Evolutionary conservation across 2,113 vertebrate genomes (phyloP).

Genomic region (Gopherus flavomarginatus): DNA sequence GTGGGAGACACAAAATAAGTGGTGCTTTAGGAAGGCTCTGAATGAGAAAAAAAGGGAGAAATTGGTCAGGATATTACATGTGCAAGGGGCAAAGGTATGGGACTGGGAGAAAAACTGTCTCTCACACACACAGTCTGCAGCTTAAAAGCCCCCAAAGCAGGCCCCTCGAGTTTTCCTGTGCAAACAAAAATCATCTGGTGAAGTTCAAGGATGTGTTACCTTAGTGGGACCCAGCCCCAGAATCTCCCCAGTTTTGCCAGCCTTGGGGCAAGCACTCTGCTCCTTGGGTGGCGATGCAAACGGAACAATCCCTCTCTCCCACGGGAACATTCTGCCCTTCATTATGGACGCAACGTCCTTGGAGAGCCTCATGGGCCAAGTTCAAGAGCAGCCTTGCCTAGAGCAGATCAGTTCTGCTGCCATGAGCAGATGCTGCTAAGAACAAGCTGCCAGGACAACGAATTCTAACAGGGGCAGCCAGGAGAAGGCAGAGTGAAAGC

Average conservation of each 20-base stretch:
- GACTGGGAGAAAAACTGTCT: no score
- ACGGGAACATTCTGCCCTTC: neutral
- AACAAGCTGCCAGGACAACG: neutral
- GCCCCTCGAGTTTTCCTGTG: neutral
- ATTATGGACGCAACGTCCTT: neutral
- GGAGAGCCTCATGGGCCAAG: neutral
- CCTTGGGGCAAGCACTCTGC: neutral
- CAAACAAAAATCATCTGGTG: neutral
- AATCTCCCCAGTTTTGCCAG: neutral
- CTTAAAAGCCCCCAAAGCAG: neutral
- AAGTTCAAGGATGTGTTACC: neutral
- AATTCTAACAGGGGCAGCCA: neutral
- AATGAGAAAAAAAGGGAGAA: no score
- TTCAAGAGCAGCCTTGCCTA: neutral
- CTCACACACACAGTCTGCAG: neutral
- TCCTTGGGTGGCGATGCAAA: neutral
- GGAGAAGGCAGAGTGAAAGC: neutral
- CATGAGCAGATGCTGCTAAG: neutral
- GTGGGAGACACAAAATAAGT: neutral
- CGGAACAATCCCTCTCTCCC: neutral
- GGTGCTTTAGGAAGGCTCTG: neutral
- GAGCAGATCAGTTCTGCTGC: neutral
- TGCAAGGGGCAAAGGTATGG: no score
- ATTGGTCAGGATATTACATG: no score
- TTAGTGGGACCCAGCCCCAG: neutral